Evolutionary conservation across 2,888 invertebrate species (phyloP).

Genomic region (Tanypteryx hageni): DNA sequence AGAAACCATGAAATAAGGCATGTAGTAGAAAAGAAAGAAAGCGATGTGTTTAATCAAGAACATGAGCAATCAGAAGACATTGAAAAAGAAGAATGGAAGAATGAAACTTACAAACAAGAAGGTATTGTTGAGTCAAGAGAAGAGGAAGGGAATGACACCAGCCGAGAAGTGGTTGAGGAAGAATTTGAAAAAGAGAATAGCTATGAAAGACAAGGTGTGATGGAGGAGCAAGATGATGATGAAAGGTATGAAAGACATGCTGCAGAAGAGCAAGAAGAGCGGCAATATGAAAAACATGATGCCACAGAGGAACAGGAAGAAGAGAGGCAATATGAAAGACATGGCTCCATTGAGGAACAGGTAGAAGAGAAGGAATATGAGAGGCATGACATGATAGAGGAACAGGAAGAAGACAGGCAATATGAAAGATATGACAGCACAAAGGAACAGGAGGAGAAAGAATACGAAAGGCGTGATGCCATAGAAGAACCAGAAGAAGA

Average conservation of each 20-base stretch:
- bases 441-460: conserved; percentile 67
- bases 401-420: conserved; percentile 69
- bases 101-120: background rate
- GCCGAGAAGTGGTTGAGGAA: conserved; percentile 1
- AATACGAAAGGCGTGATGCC: conserved; percentile 71
- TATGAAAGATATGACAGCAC: conserved; percentile 11
- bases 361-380: conserved; percentile 65
- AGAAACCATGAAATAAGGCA: background rate
- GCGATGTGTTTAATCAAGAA: background rate
- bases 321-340: background rate
- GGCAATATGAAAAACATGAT: too few relatives aligned
- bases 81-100: background rate
- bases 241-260: conserved; percentile 71
- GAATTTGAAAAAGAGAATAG: conserved; percentile 42
- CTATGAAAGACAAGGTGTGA: conserved; percentile 54
- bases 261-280: conserved; percentile 72
- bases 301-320: too few relatives aligned
- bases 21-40: background rate
- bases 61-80: background rate
- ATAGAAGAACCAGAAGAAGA: conserved; percentile 73
- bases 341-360: conserved; percentile 72
- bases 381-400: conserved; percentile 61
- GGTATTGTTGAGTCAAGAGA: background rate
- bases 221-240: conserved; percentile 69
- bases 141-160: conserved; percentile 64